Conservation (phyloP, 2,888 invertebrate species). For the Tipula unca region DNA sequence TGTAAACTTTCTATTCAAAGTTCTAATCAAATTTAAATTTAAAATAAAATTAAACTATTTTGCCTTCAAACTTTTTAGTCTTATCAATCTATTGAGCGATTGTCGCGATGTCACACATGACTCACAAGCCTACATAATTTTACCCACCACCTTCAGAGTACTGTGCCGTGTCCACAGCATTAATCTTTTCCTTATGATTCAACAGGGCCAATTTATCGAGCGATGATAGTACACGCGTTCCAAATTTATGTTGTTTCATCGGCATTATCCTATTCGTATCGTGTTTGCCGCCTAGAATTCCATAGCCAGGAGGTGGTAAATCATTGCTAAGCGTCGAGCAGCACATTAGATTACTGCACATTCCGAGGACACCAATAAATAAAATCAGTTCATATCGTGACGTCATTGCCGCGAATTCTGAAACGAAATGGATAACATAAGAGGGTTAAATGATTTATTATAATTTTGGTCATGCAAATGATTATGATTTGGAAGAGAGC, state of each 20-base stretch:
- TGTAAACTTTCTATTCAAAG: too few species aligned
- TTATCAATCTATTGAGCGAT: too few species aligned
- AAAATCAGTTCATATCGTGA: neutral
- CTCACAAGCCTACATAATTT: neutral
- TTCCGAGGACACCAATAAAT: neutral
- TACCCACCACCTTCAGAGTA: neutral
- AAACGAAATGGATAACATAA: neutral
- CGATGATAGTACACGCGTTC: neutral
- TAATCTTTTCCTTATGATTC: neutral
- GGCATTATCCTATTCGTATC: neutral
- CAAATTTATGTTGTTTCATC: neutral
- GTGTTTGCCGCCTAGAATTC: neutral
- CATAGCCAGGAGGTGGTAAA: neutral
- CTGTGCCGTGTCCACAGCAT: neutral
- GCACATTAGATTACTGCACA: neutral
- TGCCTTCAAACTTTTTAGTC: too few species aligned
- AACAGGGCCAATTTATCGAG: neutral
- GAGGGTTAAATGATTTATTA: neutral
- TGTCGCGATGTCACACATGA: too few species aligned
- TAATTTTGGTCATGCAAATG: too few species aligned
- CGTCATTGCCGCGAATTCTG: neutral
- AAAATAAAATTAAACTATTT: too few species aligned
- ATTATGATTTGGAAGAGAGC: neutral
- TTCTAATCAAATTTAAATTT: too few species aligned
- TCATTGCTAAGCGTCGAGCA: neutral